Base-by-base conservation (phyloP, 2,113 vertebrate genomes). In the Deroptyus accipitrinus region DNA sequence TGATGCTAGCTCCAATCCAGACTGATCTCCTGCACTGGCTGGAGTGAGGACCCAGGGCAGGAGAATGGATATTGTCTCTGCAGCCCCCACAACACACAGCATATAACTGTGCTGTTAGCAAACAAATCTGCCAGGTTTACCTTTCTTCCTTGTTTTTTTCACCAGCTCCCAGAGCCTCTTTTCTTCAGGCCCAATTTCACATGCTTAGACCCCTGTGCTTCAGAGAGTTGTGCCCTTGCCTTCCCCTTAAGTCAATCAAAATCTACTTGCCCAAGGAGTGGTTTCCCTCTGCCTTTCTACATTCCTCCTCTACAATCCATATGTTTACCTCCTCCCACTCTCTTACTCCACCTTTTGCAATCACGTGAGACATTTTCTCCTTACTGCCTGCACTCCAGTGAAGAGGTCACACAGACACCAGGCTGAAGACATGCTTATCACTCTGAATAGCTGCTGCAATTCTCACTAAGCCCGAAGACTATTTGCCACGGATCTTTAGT, bases 131-230 rank as follows among this genome's bases (percentile, higher is more conserved):
- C 4, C 48, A 59, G 15, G 17, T 82, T 90, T 73, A 46, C 17
- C 22, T 76, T 17, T 51, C 35, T 86, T 33, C 30, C 10, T 75
- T 46, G 4, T 89, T 68, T 25, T 12, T 70, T 42, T 80, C 39
- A 66, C 44, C 54, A 73, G 41, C 55, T 67, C 35, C 11, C 4
- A 31, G n/a, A 69, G 33, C 42, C 33, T 61, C 33, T 70, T 86
- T 73, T 57, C 52, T 81, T 30, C 64, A 61, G 86, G 59, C 33
- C 48, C 25, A 16, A 17, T 76, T 83, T 86, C 30, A 37, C 17
- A 4, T 33, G 15, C 13, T 94, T 0, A 0, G 11, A 80, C 17
- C 16, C 30, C 3, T 54, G 25, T 6, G 1, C 17, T 1, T 77
- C 41, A 51, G 16, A 48, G 13, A 68, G 30, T 39, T 37, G 5